Conservation (phyloP, 2,888 invertebrate species). For the Trissolcus japonicus region DNA sequence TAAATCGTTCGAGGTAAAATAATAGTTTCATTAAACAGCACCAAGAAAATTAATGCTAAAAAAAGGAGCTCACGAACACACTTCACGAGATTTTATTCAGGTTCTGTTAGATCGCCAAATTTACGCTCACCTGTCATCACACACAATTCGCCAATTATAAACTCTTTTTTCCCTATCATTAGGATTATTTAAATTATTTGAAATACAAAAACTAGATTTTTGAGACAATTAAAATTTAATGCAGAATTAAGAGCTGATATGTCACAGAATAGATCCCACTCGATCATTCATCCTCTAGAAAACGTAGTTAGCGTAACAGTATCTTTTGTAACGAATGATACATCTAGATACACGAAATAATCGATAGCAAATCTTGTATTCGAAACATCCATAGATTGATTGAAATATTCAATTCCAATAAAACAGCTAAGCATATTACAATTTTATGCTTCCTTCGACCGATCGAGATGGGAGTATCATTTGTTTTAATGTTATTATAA, state of each 20-base stretch:
- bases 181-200: slow-evolving; percentile 21
- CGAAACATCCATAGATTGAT: slow-evolving; percentile 28
- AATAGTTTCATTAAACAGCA: slow-evolving; percentile 49
- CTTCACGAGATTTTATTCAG: background rate
- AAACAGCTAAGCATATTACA: slow-evolving; percentile 12
- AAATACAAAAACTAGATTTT: background rate
- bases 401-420: slow-evolving; percentile 30
- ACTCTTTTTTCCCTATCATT: slow-evolving; percentile 25
- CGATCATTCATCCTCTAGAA: slow-evolving; percentile 33
- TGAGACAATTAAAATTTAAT: slow-evolving; percentile 17
- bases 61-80: slow-evolving; percentile 17
- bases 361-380: slow-evolving; percentile 28
- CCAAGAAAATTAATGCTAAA: slow-evolving; percentile 39
- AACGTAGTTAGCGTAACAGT: slow-evolving; percentile 44
- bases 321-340: slow-evolving; percentile 32
- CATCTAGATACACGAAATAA: slow-evolving; percentile 35
- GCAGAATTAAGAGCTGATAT: slow-evolving; percentile 23
- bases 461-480: slow-evolving; percentile 34
- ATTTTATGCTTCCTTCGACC: slow-evolving; percentile 19
- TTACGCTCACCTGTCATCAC: slow-evolving; percentile 19
- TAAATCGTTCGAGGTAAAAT: slow-evolving; percentile 33
- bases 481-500: slow-evolving; percentile 41
- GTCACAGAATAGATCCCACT: slow-evolving; percentile 31
- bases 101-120: slow-evolving; percentile 13
- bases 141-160: slow-evolving; percentile 19